A percentile compares a stretch with the other conserved stretches of the same genome.
Evolutionary conservation across 1,140 invertebrate genomes (phyloP).

Genomic region (Acromyrmex charruanus): DNA sequence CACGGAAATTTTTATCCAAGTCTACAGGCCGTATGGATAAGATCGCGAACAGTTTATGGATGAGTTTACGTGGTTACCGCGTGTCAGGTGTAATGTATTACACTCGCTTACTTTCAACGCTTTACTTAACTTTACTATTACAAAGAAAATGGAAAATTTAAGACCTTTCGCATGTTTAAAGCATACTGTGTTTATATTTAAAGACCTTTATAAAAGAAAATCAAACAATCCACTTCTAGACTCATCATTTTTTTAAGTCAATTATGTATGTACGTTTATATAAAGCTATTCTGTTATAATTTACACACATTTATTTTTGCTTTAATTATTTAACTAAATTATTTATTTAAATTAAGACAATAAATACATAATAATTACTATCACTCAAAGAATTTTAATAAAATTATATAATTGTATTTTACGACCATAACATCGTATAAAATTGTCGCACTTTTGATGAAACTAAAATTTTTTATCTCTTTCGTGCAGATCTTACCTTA

Average conservation of each 20-base stretch:
- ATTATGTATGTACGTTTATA: neutral
- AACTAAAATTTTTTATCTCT: slow-evolving; percentile 2
- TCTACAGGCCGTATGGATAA: neutral
- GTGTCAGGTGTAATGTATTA: slow-evolving; percentile 21
- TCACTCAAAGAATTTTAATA: neutral
- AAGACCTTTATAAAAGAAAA: neutral
- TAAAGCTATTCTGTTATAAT: neutral
- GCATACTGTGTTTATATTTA: no score
- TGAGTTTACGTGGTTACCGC: slow-evolving; percentile 40
- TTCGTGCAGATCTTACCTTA: slow-evolving; percentile 8
- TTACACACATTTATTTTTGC: neutral
- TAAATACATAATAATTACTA: neutral
- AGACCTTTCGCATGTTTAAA: slow-evolving; percentile 4
- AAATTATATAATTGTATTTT: slow-evolving; percentile 22
- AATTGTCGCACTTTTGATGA: slow-evolving; percentile 5
- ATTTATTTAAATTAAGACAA: neutral
- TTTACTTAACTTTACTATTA: slow-evolving; percentile 35
- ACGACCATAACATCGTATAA: neutral
- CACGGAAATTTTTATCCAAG: slow-evolving; percentile 34
- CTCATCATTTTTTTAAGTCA: neutral
- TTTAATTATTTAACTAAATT: neutral
- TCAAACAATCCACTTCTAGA: neutral
- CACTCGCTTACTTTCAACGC: slow-evolving; percentile 25
- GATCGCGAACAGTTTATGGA: slow-evolving; percentile 29
- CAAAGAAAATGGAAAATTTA: slow-evolving; percentile 24